Evolutionary conservation across 2,113 vertebrate genomes (phyloP).

Genomic region (Hippocampus zosterae): DNA sequence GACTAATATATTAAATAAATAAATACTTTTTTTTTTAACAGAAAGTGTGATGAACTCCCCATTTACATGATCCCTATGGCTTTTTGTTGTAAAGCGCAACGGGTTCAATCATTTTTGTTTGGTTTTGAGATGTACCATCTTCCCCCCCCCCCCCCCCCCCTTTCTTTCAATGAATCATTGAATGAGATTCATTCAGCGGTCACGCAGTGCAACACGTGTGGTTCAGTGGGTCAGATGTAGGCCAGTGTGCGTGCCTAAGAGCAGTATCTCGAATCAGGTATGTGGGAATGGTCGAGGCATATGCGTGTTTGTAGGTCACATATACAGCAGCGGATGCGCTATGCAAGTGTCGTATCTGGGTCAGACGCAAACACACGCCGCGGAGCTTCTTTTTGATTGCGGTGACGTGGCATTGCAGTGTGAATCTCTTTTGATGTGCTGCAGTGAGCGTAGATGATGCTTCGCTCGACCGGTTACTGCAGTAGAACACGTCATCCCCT

Average conservation of each 20-base stretch:
- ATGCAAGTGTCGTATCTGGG: slow-evolving; percentile 60
- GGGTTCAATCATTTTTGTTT: no score
- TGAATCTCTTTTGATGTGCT: slow-evolving; percentile 55
- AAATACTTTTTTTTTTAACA: no score
- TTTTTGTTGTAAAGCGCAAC: no score
- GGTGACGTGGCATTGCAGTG: slow-evolving; percentile 65
- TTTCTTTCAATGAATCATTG: slow-evolving; percentile 2
- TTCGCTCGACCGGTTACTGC: slow-evolving; percentile 13
- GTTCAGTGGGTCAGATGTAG: slow-evolving; percentile 42
- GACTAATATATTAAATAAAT: no score
- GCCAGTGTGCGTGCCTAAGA: slow-evolving; percentile 35
- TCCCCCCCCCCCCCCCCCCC: no score
- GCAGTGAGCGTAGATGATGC: slow-evolving; percentile 31
- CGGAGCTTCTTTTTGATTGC: slow-evolving; percentile 55
- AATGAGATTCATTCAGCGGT: neutral
- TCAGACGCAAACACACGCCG: slow-evolving; percentile 49
- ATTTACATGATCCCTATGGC: neutral
- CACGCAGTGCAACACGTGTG: slow-evolving; percentile 1
- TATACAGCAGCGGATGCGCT: slow-evolving; percentile 46
- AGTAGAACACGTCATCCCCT: slow-evolving; percentile 7
- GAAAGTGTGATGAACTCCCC: neutral
- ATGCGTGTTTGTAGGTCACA: slow-evolving; percentile 65
- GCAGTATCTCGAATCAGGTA: slow-evolving; percentile 51
- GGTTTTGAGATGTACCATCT: no score
- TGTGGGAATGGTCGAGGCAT: slow-evolving; percentile 48